Percentiles rank a stretch among this genome's conserved stretches.
Evolutionary conservation across 2,888 invertebrate genomes (phyloP).

Genomic region (Acanthosoma haemorrhoidale): DNA sequence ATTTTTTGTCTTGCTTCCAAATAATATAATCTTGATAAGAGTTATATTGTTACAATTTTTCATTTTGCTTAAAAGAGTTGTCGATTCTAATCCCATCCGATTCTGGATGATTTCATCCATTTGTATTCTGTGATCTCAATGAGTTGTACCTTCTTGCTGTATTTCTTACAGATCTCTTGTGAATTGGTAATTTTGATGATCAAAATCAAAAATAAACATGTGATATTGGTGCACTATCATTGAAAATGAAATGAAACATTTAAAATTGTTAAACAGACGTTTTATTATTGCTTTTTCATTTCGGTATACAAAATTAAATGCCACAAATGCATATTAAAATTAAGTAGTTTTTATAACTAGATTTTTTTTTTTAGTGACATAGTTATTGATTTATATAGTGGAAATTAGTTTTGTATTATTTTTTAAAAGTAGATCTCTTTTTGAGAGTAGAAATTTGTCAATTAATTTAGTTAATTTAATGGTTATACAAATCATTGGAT

Average conservation of each 20-base stretch:
- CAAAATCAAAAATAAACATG: conserved; percentile 12
- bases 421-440: not conserved
- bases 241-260: not conserved
- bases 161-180: not conserved
- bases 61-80: too few species aligned
- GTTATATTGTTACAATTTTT: too few species aligned
- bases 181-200: not conserved
- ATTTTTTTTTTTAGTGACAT: conserved; percentile 8
- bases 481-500: not conserved
- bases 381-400: conserved; percentile 9
- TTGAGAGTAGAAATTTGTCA: not conserved
- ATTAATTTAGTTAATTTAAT: not conserved
- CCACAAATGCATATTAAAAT: not conserved
- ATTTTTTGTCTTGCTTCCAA: too few species aligned
- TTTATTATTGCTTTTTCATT: not conserved
- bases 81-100: too few species aligned
- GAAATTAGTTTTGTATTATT: not conserved
- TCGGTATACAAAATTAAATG: not conserved
- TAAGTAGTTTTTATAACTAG: not conserved
- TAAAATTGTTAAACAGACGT: not conserved
- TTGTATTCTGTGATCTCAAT: not conserved
- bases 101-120: too few species aligned
- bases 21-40: too few species aligned
- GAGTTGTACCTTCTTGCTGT: not conserved
- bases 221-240: not conserved